Percentiles rank a stretch among this genome's conserved stretches.
Evolutionary conservation across 2,113 vertebrate species (phyloP).

Genomic region (Genyomyrus donnyi): DNA sequence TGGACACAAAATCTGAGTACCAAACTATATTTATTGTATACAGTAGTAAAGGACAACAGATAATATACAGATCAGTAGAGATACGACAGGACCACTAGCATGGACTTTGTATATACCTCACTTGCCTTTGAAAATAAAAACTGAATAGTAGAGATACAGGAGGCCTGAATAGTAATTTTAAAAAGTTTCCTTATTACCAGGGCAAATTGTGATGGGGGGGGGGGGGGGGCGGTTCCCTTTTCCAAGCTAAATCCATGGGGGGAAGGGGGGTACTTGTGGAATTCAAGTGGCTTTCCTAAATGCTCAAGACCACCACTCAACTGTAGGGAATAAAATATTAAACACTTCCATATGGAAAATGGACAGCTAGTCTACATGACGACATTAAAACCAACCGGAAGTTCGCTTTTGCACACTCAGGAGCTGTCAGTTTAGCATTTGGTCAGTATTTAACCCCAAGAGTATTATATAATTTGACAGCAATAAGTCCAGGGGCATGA

Average conservation of each 20-base stretch:
- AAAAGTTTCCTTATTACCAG: slow-evolving; percentile 10
- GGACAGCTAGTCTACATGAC: slow-evolving; percentile 26
- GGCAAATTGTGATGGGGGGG: neutral
- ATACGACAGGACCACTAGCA: slow-evolving; percentile 52
- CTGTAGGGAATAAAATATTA: neutral
- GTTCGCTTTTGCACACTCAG: neutral
- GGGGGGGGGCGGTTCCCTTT: neutral
- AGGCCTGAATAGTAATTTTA: slow-evolving; percentile 22
- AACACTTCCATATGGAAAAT: neutral
- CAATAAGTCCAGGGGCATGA: neutral
- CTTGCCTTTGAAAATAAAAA: slow-evolving; percentile 27
- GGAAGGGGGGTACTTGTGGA: neutral
- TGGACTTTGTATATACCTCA: slow-evolving; percentile 45
- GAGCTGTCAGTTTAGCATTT: slow-evolving; percentile 12
- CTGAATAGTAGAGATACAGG: neutral
- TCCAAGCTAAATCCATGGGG: neutral
- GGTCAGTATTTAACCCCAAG: neutral
- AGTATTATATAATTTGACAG: neutral
- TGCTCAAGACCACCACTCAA: neutral
- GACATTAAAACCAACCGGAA: neutral
- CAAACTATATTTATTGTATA: slow-evolving; percentile 82
- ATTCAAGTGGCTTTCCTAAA: slow-evolving; percentile 9
- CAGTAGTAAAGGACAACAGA: slow-evolving; percentile 76
- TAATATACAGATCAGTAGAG: slow-evolving; percentile 73
- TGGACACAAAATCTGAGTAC: slow-evolving; percentile 53